Evolutionary conservation across 2,797 vertebrate genomes (phyloP), one percentile per base, ranked within the genome.

Genomic region (Sebastiscus albofasciatus): DNA sequence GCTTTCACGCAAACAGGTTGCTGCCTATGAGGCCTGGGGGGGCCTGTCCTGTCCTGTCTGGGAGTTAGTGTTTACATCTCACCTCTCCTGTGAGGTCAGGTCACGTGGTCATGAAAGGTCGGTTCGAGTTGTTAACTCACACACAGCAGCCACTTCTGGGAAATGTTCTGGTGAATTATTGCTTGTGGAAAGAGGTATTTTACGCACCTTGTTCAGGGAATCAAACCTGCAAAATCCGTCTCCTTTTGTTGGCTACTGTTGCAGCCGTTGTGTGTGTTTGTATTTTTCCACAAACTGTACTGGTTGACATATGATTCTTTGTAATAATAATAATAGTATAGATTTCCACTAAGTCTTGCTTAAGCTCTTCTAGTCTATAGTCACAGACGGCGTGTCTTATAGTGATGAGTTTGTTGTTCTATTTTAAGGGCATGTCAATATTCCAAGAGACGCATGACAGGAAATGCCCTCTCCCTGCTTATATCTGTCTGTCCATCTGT

Each of bases 61-160:
- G 42, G 61, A 82, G 61, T 83, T 72, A 80, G 79, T 82, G 69
- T 85, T 87, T 81, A 82, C 80, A 77, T 27, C 58, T 85, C 87
- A 62, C 68, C 64, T 84, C 55, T 69, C 10, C 22, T 4, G 64
- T 24, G 65, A 87, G 80, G 80, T 87, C 72, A 46, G 84, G 85
- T 90, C 86, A 79, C 16, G 2, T 86, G 77, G 85, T 87, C 83
- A 72, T 24, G 36, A 85, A 72, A 81, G 87, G 81, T 91, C 82
- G 87, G 55, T 55, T 54, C 71, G 76, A 62, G 22, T 64, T 73
- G 74, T 69, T 73, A 74, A 27, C 22, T 65, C 24, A 24, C 65
- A 64, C 55, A 24, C 54, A 55, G n/a, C 8, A 31, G 33, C 39
- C 69, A 62, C 49, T 67, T 80, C 58, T 72, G 34, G 64, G 60